Percentiles rank a stretch among this genome's conserved stretches.
These are phyloP conservation scores for Hemiprocne comata DNA, from an alignment of 2,113 vertebrate genomes.

Conservation along the genomic window DNA sequence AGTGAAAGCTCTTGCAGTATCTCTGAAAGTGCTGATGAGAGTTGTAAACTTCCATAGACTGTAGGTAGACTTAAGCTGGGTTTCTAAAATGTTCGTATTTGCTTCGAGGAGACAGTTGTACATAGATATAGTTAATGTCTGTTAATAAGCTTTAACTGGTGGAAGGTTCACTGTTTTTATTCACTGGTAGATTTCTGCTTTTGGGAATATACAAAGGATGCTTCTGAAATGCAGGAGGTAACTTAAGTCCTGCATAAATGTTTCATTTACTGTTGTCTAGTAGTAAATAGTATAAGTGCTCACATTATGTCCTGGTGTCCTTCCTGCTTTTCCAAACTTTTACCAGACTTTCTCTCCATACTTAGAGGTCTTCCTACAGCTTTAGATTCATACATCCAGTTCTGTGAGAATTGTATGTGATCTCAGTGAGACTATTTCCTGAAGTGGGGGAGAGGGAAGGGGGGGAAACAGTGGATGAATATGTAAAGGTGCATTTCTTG, in stretches of 20 bases:
- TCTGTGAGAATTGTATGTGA: neutral
- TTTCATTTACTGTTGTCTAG: neutral
- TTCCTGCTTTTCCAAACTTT: neutral
- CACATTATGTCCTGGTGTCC: neutral
- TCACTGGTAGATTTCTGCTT: neutral
- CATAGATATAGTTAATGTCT: neutral
- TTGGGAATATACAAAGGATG: neutral
- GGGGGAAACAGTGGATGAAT: neutral
- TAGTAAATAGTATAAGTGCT: neutral
- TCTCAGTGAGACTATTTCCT: neutral
- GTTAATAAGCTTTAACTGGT: neutral
- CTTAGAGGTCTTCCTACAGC: neutral
- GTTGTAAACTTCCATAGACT: neutral
- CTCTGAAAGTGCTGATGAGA: neutral
- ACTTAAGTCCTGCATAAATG: neutral
- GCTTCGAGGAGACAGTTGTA: neutral
- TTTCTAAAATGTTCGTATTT: neutral
- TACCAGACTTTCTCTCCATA: neutral
- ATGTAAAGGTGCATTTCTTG: neutral
- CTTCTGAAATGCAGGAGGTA: neutral
- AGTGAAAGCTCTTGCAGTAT: neutral
- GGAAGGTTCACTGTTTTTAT: neutral
- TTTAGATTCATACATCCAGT: neutral
- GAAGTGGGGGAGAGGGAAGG: fast-evolving
- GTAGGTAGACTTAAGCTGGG: neutral